These are phyloP conservation scores for Galagoides demidoff DNA, from an alignment of 2,797 vertebrate genomes.

Conservation along the genomic window DNA sequence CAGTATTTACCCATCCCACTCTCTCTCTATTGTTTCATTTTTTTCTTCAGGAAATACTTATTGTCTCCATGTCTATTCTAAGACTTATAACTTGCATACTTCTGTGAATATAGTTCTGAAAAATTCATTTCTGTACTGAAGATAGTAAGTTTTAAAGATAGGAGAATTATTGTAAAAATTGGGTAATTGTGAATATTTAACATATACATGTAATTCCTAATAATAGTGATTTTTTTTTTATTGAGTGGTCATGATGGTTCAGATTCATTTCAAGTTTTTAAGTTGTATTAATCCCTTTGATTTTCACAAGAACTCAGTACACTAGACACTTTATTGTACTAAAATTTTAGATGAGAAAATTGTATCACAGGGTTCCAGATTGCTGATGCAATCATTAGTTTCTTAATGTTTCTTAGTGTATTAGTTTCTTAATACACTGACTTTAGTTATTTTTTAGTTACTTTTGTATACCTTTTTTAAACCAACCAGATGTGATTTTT, in stretches of 20 bases:
- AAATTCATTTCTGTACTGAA: constrained; percentile 21
- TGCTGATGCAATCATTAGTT: not conserved
- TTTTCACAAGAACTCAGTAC: not conserved
- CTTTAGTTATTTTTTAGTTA: constrained; percentile 22
- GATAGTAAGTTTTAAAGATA: constrained; percentile 5
- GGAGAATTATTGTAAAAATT: not conserved
- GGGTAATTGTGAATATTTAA: not conserved
- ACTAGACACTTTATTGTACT: not conserved
- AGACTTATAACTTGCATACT: not conserved
- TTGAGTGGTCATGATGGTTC: not conserved
- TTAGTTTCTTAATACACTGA: not conserved
- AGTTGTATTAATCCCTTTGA: not conserved
- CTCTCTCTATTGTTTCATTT: not conserved
- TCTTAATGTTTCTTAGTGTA: not conserved
- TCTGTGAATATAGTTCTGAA: not conserved
- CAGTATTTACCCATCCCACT: not conserved
- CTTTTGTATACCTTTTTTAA: not conserved
- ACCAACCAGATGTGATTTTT: not conserved
- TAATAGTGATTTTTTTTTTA: not conserved
- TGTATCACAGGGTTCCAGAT: not conserved
- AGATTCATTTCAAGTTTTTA: not conserved
- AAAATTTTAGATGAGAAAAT: constrained; percentile 23
- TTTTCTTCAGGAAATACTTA: not conserved
- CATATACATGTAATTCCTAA: not conserved
- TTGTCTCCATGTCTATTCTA: not conserved